Evolutionary conservation across 2,113 vertebrate genomes (phyloP).

Genomic region (Istiophorus platypterus): DNA sequence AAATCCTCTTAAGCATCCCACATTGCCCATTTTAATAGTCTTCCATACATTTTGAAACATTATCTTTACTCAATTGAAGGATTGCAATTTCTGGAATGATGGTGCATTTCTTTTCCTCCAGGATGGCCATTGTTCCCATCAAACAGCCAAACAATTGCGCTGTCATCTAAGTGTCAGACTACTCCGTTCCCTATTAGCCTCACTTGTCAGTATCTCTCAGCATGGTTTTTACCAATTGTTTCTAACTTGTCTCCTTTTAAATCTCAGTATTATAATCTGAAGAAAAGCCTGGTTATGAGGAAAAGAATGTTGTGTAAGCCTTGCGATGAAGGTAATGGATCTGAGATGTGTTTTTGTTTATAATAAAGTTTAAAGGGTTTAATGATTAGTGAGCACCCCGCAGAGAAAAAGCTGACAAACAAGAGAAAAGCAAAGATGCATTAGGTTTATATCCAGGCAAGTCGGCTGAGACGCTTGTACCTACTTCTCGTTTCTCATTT

Average conservation of each 20-base stretch:
- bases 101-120: background rate
- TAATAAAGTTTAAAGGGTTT: slow-evolving; percentile 53
- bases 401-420: slow-evolving; percentile 42
- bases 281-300: slow-evolving; percentile 38
- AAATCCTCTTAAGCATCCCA: slow-evolving; percentile 29
- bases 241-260: slow-evolving; percentile 42
- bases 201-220: slow-evolving; percentile 34
- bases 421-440: slow-evolving; percentile 48
- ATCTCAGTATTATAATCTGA: slow-evolving; percentile 36
- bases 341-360: slow-evolving; percentile 51
- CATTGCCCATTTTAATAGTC: slow-evolving; percentile 6
- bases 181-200: slow-evolving; percentile 37
- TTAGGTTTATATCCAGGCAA: slow-evolving; percentile 30
- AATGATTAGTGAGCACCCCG: slow-evolving; percentile 52
- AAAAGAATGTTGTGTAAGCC: slow-evolving; percentile 20
- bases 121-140: slow-evolving; percentile 10
- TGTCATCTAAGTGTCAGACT: slow-evolving; percentile 12
- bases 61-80: slow-evolving; percentile 10
- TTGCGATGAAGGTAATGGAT: slow-evolving; percentile 50
- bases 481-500: slow-evolving; percentile 30
- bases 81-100: slow-evolving; percentile 21
- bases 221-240: slow-evolving; percentile 42
- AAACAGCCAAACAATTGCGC: slow-evolving; percentile 26
- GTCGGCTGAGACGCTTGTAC: background rate
- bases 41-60: background rate